These are phyloP conservation scores for Drosophila tropicalis DNA, from an alignment of 1,140 invertebrate genomes.

Conservation along the genomic window DNA sequence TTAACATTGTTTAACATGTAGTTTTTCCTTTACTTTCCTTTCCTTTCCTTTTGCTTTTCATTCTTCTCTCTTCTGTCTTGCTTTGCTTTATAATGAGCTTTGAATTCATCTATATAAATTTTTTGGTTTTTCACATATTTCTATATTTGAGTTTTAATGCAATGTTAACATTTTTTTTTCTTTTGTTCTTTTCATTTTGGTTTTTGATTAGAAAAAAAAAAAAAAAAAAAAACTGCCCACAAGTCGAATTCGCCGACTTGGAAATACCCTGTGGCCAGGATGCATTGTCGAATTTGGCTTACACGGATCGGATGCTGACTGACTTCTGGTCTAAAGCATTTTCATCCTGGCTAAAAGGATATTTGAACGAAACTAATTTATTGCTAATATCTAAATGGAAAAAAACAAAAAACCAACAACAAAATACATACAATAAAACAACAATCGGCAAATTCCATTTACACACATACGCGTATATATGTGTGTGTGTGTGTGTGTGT, in stretches of 20 bases:
- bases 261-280: not conserved
- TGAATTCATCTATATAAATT: conserved; percentile 29
- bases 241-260: not conserved
- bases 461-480: conserved; percentile 28
- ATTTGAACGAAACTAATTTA: not conserved
- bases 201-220: conserved; percentile 81
- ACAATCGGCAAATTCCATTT: conserved; percentile 63
- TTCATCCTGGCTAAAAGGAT: not conserved
- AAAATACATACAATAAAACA: not conserved
- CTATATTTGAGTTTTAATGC: conserved; percentile 30
- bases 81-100: conserved; percentile 10
- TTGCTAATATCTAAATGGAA: not conserved
- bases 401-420: not conserved
- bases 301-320: no score
- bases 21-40: not conserved
- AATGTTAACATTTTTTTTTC: conserved; percentile 74
- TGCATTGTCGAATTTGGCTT: no score
- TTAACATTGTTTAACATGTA: conserved; percentile 32
- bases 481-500: not conserved
- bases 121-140: conserved; percentile 34
- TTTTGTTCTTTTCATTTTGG: conserved; percentile 35
- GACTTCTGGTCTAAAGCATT: no score
- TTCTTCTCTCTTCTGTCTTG: conserved; percentile 23
- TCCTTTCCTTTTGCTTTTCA: conserved; percentile 16
- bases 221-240: conserved; percentile 69